Evolutionary conservation across 2,888 invertebrate genomes (phyloP), one percentile per base, ranked within the genome.

Genomic region (Drosophila kanekoi): DNA sequence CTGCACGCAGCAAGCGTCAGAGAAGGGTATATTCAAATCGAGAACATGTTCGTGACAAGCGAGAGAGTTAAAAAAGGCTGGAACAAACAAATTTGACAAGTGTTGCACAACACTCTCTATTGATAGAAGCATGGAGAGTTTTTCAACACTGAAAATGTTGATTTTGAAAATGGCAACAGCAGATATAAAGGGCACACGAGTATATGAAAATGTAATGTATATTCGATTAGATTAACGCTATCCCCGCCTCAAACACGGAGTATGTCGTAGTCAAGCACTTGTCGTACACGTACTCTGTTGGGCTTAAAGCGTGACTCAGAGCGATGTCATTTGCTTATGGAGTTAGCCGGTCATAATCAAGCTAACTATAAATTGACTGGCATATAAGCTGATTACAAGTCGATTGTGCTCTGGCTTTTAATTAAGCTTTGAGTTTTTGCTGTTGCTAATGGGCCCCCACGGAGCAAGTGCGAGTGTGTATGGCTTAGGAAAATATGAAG

Each of bases 341-440:
- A 45, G 49, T 74, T 59, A 67, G 60, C 38, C 37, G 60, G 60
- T 16, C 68, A 80, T 81, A 72, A 78, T 83, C 72, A 47, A 58
- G 47, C 16, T 8, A 70, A 66, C 72, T 64, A 75, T 86, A 72
- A 77, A 78, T 86, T 83, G 63, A 60, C 48, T 65, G 53, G 58
- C 64, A 72, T 81, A 70, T 81, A 85, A 83, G 85, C 87, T 81
- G 87, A 82, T 82, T 82, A 81, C 61, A 68, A 64, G 77, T 64
- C 78, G 83, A 72, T 83, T 62, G 63, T 37, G 43, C 38, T 38
- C 38, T 63, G 54, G 49, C 57, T 47, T 72, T 69, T 63, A 77
- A 73, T 77, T 77, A 69, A 60, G 41, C 48, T 48, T 51, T 28
- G 11, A 65, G 57, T 14, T 54, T 60, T 44, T 45, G 18, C 44